phyloP scores from a whole-genome alignment of 2,797 vertebrate genomes.

The Poliocrania exsul region DNA sequence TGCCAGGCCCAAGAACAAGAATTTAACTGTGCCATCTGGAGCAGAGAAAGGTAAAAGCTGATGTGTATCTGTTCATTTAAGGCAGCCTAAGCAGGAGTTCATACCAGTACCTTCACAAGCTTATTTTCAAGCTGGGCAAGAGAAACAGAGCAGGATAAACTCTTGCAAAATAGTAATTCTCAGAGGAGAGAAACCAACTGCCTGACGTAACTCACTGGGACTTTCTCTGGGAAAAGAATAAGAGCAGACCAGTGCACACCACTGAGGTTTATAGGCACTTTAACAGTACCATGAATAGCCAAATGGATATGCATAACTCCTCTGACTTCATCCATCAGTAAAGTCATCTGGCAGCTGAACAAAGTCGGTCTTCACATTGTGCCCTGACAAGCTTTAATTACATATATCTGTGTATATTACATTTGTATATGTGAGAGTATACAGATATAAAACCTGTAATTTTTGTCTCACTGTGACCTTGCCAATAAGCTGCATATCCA shows the following conservation, averaged over 20 bases:
- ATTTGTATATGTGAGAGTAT: neutral
- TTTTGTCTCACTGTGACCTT: neutral
- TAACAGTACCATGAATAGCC: neutral
- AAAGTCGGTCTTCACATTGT: neutral
- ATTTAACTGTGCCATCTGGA: neutral
- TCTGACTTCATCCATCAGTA: neutral
- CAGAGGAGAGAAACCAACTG: neutral
- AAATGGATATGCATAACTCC: neutral
- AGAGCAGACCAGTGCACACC: neutral
- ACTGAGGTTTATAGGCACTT: neutral
- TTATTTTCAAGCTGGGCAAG: neutral
- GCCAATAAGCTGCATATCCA: neutral
- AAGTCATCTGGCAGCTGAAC: neutral
- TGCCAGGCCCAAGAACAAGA: neutral
- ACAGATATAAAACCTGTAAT: neutral
- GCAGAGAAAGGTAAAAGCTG: neutral
- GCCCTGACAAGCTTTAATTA: neutral
- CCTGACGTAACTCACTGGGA: neutral
- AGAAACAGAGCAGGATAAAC: neutral
- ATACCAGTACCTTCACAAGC: neutral
- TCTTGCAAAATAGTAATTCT: neutral
- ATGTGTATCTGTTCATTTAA: fast-evolving
- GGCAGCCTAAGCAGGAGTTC: neutral
- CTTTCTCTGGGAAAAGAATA: neutral
- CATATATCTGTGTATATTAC: neutral